phyloP scores from a whole-genome alignment of 2,113 vertebrate species.

The Tachuris rubrigastra region DNA sequence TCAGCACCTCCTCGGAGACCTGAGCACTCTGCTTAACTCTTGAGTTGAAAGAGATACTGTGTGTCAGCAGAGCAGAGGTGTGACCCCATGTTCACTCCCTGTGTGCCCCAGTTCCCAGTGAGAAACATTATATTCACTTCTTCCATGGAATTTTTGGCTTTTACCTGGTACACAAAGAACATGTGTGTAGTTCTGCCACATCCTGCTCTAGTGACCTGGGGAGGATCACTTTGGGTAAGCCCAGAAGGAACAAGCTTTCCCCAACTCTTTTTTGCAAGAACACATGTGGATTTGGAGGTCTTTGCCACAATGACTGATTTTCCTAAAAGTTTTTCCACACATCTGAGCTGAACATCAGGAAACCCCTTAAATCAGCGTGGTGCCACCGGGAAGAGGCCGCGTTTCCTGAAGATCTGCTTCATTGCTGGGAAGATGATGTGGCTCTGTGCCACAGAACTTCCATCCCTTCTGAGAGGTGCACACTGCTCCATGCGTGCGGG shows the following conservation, averaged over 20 bases:
- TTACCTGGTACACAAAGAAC: background rate
- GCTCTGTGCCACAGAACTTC: conserved; percentile 42
- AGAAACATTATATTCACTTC: accelerated
- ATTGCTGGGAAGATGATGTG: conserved; percentile 64
- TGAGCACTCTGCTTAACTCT: background rate
- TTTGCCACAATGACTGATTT: background rate
- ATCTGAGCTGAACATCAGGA: background rate
- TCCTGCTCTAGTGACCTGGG: background rate
- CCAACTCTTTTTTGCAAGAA: accelerated
- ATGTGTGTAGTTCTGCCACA: accelerated
- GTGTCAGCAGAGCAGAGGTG: accelerated
- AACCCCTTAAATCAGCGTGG: background rate
- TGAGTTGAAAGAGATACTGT: background rate
- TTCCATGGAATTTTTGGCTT: background rate
- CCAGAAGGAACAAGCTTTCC: background rate
- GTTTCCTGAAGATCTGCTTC: conserved; percentile 60
- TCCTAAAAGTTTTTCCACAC: background rate
- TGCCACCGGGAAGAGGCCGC: conserved; percentile 26
- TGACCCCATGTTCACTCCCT: accelerated
- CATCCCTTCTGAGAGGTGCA: background rate
- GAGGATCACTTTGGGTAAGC: background rate
- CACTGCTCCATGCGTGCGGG: background rate
- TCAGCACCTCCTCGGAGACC: background rate
- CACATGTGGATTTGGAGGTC: background rate
- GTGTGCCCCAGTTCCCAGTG: background rate